Percentiles rank a stretch among this genome's conserved stretches.
Evolutionary conservation across 1,140 invertebrate genomes (phyloP).

Genomic region (Maconellicoccus hirsutus): DNA sequence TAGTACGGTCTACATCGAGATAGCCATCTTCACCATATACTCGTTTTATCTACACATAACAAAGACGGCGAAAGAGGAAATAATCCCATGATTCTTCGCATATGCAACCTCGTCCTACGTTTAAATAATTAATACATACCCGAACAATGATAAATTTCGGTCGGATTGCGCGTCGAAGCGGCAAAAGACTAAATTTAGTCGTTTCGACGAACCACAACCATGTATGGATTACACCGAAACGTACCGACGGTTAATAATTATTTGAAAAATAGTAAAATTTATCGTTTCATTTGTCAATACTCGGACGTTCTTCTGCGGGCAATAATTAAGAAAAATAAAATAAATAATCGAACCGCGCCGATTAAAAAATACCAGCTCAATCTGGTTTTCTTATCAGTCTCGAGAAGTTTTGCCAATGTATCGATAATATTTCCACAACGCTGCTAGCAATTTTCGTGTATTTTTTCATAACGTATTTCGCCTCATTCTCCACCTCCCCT

Average conservation of each 20-base stretch:
- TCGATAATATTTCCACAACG: neutral
- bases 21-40: neutral
- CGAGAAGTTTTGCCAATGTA: neutral
- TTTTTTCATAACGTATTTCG: neutral
- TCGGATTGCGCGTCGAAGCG: neutral
- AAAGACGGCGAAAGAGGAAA: neutral
- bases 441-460: neutral
- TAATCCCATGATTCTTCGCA: neutral
- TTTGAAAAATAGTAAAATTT: neutral
- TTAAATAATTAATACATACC: neutral
- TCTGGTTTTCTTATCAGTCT: neutral
- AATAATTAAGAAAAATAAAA: constrained; percentile 6
- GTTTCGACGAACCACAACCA: neutral
- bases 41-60: neutral
- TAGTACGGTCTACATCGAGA: neutral
- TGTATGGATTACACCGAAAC: neutral
- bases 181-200: neutral
- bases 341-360: neutral
- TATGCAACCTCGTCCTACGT: neutral
- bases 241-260: neutral
- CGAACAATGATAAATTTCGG: neutral
- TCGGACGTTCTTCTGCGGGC: neutral
- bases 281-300: constrained; percentile 4
- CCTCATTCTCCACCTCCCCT: neutral
- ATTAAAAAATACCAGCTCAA: neutral